Base-by-base conservation (phyloP, 2,888 invertebrate species). In the Myopa tessellatipennis region DNA sequence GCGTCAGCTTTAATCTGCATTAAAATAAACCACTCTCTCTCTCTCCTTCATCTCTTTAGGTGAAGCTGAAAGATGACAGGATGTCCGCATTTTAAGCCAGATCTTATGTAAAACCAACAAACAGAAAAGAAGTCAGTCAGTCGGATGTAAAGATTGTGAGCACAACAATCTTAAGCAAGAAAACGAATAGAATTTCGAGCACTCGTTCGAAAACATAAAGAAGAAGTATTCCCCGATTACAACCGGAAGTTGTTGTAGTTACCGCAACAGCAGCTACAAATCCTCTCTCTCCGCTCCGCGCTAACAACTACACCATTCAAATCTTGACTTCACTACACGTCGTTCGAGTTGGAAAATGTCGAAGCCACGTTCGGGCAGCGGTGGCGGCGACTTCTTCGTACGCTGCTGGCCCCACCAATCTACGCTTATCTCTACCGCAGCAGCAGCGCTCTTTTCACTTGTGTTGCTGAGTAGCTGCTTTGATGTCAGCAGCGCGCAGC, bases 221-320 rank as follows among this genome's bases (percentile, higher is more conserved):
- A 36, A 36, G 10, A 38, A 36, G 26, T 65, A 76, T 68, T 67
- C 60, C 77, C 52, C 79, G 82, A 80, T 82, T 82, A 81, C 79
- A 81, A 82, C 82, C 83, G 82, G 82, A 83, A 83, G 80, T 76
- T 79, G 80, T 79, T 81, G 79, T 67, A 77, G 73, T 61, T 50
- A 67, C 50, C 10, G 18, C 70, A 70, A 45, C 45, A 16, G 38
- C 65, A 71, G 58, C 68, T 68, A 34, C 67, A 52, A 0, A 34
- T 34, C 34, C 34, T 4, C 61, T 34, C 26, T 63, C 18, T 12
- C 63, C 36, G 3, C 63, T 1, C 34, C 60, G 68, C 67, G 36
- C 50, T 18, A 16, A 16, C 70, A 12, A 14, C 65, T 45, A 69
- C n/a, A 70, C 40, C 50, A 75, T 38, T 60, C 77, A 74, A 68